Percentiles rank a stretch among this genome's conserved stretches.
Evolutionary conservation across 2,888 invertebrate genomes (phyloP).

Genomic region (Seladonia tumulorum): DNA sequence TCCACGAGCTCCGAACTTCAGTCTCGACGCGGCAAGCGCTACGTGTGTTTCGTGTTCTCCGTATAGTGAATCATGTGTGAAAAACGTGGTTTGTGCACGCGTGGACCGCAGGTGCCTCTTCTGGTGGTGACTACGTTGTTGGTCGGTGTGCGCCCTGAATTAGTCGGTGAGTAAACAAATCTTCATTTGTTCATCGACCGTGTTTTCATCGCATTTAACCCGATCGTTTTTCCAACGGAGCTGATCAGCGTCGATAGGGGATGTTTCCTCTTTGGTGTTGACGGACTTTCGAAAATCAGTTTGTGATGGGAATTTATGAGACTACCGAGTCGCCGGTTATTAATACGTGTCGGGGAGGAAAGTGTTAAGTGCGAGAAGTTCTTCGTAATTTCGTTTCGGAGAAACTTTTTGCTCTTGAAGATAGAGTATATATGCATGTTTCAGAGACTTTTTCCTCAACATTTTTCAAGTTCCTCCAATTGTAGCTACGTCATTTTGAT

Average conservation of each 20-base stretch:
- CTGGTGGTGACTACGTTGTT: conserved; percentile 74
- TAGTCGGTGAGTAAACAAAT: conserved; percentile 79
- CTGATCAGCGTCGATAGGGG: background rate
- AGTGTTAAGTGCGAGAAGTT: background rate
- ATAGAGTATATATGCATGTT: background rate
- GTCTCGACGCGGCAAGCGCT: conserved; percentile 83
- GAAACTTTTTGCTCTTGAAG: background rate
- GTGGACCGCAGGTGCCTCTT: conserved; percentile 70
- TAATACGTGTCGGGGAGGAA: too few species aligned
- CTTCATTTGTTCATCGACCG: background rate
- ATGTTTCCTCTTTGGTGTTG: background rate
- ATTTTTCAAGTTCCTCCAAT: background rate
- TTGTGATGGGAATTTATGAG: background rate
- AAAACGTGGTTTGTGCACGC: conserved; percentile 71
- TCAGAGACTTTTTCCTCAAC: background rate
- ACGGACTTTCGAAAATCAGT: background rate
- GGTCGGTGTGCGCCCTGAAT: conserved; percentile 77
- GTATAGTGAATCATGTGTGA: conserved; percentile 65
- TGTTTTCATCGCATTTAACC: background rate
- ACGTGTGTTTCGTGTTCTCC: conserved; percentile 60
- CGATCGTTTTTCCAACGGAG: background rate
- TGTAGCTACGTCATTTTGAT: background rate
- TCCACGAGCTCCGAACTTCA: conserved; percentile 78
- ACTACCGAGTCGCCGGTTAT: background rate
- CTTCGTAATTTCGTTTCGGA: background rate